phyloP scores from a whole-genome alignment of 2,797 vertebrate species.

The Mycteria americana region DNA sequence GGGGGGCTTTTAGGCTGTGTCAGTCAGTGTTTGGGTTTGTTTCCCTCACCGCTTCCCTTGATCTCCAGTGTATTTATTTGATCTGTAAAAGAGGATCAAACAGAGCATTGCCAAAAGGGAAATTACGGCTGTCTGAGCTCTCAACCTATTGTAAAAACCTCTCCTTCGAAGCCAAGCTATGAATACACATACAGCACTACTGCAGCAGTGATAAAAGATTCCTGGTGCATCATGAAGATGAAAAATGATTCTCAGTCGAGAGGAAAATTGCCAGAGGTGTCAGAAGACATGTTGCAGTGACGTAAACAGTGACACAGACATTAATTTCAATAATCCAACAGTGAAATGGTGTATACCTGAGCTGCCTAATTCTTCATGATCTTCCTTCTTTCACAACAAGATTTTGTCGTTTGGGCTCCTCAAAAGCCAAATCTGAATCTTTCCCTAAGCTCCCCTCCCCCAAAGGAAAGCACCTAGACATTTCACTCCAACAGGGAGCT shows the following conservation, averaged over 20 bases:
- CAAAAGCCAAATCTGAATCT: background rate
- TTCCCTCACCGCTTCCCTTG: background rate
- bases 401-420: background rate
- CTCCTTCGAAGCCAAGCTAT: background rate
- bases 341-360: slow-evolving; percentile 8
- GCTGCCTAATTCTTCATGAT: background rate
- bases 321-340: slow-evolving; percentile 59
- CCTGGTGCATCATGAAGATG: background rate
- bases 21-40: background rate
- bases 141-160: background rate
- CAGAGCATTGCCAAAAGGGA: slow-evolving; percentile 10
- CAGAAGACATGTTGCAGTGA: slow-evolving; percentile 52
- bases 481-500: background rate
- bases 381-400: background rate
- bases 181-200: background rate
- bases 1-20: background rate
- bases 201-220: background rate
- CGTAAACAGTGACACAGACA: slow-evolving; percentile 1
- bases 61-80: background rate
- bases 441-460: background rate
- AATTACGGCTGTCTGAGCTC: background rate
- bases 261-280: slow-evolving; percentile 52
- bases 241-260: slow-evolving; percentile 35
- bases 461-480: background rate
- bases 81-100: slow-evolving; percentile 15